Evolutionary conservation across 2,113 vertebrate species (phyloP).

Genomic region (Pelmatolapia mariae): DNA sequence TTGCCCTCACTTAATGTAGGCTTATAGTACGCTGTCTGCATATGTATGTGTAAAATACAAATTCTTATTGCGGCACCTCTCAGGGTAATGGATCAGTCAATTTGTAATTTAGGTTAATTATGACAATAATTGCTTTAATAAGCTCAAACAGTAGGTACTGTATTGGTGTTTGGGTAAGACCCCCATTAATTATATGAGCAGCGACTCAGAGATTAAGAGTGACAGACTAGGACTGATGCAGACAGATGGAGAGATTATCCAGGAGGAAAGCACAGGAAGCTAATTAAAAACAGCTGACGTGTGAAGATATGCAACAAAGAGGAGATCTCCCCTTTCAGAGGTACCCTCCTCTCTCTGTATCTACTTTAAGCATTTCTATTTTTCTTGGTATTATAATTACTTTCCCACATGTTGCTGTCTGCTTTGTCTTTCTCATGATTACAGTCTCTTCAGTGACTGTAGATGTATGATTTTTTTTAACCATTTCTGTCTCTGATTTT

Average conservation of each 20-base stretch:
- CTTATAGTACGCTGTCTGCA: not conserved
- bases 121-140: not conserved
- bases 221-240: not conserved
- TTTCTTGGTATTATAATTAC: not conserved
- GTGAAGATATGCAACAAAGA: not conserved
- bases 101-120: not conserved
- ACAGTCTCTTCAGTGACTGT: not conserved
- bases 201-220: not conserved
- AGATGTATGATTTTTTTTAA: not conserved
- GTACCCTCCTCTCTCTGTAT: not conserved
- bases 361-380: not conserved
- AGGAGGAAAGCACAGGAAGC: not conserved
- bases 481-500: not conserved
- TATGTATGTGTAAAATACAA: not conserved
- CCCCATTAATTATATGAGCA: not conserved
- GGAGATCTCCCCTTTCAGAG: not conserved
- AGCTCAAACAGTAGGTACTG: not conserved
- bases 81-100: not conserved
- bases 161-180: not conserved
- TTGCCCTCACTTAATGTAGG: not conserved
- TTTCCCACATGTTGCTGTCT: not conserved
- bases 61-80: not conserved
- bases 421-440: not conserved
- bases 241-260: conserved; percentile 38
- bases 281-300: conserved; percentile 25